Evolutionary conservation across 2,797 vertebrate genomes (phyloP).

Genomic region (Hydrolagus colliei): DNA sequence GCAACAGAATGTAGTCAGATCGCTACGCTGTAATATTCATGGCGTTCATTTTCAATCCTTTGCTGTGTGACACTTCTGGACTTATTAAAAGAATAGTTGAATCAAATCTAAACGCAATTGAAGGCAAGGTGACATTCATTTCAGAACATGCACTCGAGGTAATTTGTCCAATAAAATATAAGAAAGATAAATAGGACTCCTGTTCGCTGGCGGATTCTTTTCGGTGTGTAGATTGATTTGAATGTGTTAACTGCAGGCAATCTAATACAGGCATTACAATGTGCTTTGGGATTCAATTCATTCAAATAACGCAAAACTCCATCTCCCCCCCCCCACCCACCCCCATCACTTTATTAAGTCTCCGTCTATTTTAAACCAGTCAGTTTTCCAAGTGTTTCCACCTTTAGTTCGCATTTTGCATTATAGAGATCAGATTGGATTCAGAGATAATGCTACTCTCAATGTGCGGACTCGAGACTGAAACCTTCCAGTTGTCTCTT

Average conservation of each 20-base stretch:
- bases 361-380: neutral
- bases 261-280: neutral
- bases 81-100: conserved; percentile 9
- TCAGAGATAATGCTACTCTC: too few species aligned
- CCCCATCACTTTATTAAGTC: neutral
- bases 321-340: too few species aligned
- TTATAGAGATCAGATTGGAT: neutral
- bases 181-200: neutral
- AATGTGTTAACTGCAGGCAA: neutral
- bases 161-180: conserved; percentile 16
- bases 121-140: conserved; percentile 24
- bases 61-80: conserved; percentile 15
- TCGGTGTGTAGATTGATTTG: too few species aligned
- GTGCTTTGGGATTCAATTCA: neutral
- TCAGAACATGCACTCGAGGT: conserved; percentile 9
- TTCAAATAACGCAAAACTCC: neutral
- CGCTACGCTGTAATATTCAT: neutral
- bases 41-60: neutral
- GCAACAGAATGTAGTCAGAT: neutral
- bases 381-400: neutral
- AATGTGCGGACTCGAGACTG: too few species aligned
- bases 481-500: too few species aligned
- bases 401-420: neutral
- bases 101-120: neutral
- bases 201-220: neutral